Evolutionary conservation across 2,113 vertebrate species (phyloP), one percentile per base, ranked within the genome.

Genomic region (Rhinoderma darwinii): DNA sequence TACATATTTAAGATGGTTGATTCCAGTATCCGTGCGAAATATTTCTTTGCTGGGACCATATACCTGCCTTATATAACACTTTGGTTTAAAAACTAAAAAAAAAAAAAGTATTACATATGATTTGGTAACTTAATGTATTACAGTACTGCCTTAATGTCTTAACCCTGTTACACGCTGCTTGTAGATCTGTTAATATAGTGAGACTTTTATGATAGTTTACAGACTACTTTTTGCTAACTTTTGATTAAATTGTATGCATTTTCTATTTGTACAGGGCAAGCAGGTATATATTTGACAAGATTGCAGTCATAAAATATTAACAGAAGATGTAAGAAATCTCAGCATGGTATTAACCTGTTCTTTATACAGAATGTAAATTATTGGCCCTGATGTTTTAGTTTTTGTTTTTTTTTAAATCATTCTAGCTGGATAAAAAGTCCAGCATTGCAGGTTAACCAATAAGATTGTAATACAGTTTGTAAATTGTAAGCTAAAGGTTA

Each of bases 401-500:
- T 94, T 96, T 95, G 93, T 95, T 59, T 68, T 95, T 95, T 93
- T 91, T 94, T 95, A 92, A 92, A 89, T 88, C 82, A 90, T 93
- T 93, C 91, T 92, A 92, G 95, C 93, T 96, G 93, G 95, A 94
- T 90, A 93, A 90, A 91, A 86, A 91, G 93, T 90, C 93, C 94
- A 93, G 94, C 95, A 90, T 90, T 93, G 87, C 93, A 95, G 94
- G 92, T 96, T 93, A 94, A 93, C 93, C 92, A 90, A 93, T 95
- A 95, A 96, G 96, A 98, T 96, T 97, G 96, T 97, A 97, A 95
- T 97, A 93, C 94, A 93, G 96, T 97, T 97, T 98, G 97, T 99
- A 98, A 97, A 99, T 98, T 96, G 95, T 97, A 96, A 97, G 96
- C 95, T 96, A 96, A 97, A 99, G 94, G 96, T 97, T 99, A 99